These are phyloP conservation scores for Luehdorfia chinensis DNA, from an alignment of 1,140 invertebrate species.

Conservation along the genomic window DNA sequence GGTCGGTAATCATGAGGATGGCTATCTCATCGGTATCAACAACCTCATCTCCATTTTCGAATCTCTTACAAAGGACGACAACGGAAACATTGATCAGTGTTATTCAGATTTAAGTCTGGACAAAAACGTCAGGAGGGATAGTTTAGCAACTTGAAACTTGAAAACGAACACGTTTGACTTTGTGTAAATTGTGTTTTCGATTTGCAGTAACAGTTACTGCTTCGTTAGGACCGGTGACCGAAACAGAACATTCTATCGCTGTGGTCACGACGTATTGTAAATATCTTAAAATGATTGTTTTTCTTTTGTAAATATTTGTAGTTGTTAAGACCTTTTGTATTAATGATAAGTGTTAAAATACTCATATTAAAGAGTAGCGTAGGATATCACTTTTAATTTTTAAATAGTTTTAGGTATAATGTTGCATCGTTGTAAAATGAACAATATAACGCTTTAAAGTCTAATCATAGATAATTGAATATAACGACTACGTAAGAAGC, in stretches of 20 bases:
- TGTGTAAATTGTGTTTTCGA: conserved; percentile 25
- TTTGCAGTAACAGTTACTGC: conserved; percentile 20
- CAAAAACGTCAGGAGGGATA: conserved; percentile 59
- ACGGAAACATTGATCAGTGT: conserved; percentile 56
- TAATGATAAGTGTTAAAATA: conserved; percentile 16
- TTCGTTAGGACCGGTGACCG: conserved; percentile 6
- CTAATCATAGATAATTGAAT: too few species aligned
- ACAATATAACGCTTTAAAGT: conserved; percentile 11
- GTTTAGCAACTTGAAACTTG: conserved; percentile 58
- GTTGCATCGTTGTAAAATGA: neutral
- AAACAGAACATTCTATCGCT: conserved; percentile 6
- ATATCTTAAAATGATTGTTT: conserved; percentile 7
- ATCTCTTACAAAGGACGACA: conserved; percentile 75
- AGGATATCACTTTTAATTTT: conserved; percentile 1
- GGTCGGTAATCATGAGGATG: conserved; percentile 99
- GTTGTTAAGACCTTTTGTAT: conserved; percentile 12
- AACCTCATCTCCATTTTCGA: conserved; percentile 94
- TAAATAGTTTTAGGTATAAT: neutral
- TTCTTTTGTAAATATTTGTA: conserved; percentile 5
- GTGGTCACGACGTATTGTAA: conserved; percentile 12
- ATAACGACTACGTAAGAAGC: too few species aligned
- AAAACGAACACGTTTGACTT: conserved; percentile 26
- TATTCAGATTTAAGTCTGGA: conserved; percentile 54
- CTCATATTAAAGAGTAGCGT: conserved; percentile 10
- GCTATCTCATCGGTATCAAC: conserved; percentile 95